Evolutionary conservation across 1,140 invertebrate genomes (phyloP), one percentile per base, ranked within the genome.

Genomic region (Phthorimaea operculella): DNA sequence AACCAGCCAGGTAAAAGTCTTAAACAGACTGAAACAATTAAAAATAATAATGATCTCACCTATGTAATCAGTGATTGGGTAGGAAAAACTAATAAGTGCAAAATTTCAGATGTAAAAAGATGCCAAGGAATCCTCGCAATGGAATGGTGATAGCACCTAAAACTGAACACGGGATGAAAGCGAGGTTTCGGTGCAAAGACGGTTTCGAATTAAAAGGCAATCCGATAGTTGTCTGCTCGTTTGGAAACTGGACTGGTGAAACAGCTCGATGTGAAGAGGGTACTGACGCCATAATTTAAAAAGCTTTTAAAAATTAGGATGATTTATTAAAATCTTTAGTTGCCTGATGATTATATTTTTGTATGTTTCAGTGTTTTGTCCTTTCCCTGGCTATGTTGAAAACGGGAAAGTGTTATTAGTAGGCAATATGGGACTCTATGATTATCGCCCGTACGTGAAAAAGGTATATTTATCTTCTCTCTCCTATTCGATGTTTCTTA

Each of bases 131-230:
- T 7, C 95, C 97, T 0, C 91, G 93, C 39, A 93, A 98, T 68
- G 97, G 97, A 1, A 95, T 98, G 90, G 96, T 98, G 1, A 93
- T 99, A 51, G 97, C 97, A 0, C 96, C 96, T 0, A 97, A 98
- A 74, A 96, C 95, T 1, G 95, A 97, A 59, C 97, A 99, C 72
- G 95, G 95, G 0, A 96, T 97, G 91, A 92, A 92, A 70, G 97
- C 96, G 0, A 87, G 93, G 8, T 98, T 96, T 79, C 91, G 93
- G 63, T 99, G 97, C 75, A 94, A 94, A 72, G 96, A 98, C 72
- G 97, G 97, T 0, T 99, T 90, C 72, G 89, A 91, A 48, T 74
- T 98, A 11, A 86, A 91, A 18, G 96, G 95, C 1, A 87, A 88
- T 48, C 87, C 87, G 14, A 87, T 97, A 62, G 75, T 89, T 0